A percentile compares a stretch with the other conserved stretches of the same genome.
These are phyloP conservation scores for Platypus cylindrus DNA, from an alignment of 2,888 invertebrate genomes.

Conservation along the genomic window DNA sequence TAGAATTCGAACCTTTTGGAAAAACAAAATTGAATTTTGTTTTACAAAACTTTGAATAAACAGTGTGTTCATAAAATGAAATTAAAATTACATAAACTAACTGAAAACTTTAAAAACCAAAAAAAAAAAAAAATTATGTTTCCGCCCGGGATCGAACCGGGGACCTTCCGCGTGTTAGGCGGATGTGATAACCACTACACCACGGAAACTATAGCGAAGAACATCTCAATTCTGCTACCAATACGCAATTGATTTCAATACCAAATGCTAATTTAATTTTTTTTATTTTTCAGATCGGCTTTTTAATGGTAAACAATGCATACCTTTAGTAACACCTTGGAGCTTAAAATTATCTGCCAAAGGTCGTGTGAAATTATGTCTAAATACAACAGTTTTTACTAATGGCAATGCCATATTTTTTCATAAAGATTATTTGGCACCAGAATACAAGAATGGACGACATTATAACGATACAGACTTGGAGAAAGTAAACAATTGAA, in stretches of 20 bases:
- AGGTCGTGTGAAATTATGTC: slow-evolving; percentile 38
- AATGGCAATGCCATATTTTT: slow-evolving; percentile 23
- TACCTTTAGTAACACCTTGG: slow-evolving; percentile 42
- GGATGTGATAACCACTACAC: slow-evolving; percentile 88
- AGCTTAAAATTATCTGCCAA: slow-evolving; percentile 41
- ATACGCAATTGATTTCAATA: background rate
- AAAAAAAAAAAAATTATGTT: slow-evolving; percentile 21
- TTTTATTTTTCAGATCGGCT: slow-evolving; percentile 6
- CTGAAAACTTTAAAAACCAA: no score
- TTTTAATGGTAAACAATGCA: slow-evolving; percentile 30
- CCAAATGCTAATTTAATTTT: no score
- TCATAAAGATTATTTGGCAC: slow-evolving; percentile 43
- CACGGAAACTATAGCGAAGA: slow-evolving; percentile 77
- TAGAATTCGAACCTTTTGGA: no score
- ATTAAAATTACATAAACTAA: no score
- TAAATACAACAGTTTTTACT: slow-evolving; percentile 22
- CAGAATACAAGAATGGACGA: slow-evolving; percentile 41
- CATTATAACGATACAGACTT: slow-evolving; percentile 43
- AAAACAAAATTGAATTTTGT: no score
- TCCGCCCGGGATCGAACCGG: slow-evolving; percentile 35
- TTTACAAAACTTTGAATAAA: no score
- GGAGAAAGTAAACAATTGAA: slow-evolving; percentile 40
- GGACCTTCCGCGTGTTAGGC: slow-evolving; percentile 80
- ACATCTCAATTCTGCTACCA: no score
- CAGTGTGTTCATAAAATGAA: no score